phyloP scores from a whole-genome alignment of 1,140 invertebrate species.

The Antheraea mylitta region DNA sequence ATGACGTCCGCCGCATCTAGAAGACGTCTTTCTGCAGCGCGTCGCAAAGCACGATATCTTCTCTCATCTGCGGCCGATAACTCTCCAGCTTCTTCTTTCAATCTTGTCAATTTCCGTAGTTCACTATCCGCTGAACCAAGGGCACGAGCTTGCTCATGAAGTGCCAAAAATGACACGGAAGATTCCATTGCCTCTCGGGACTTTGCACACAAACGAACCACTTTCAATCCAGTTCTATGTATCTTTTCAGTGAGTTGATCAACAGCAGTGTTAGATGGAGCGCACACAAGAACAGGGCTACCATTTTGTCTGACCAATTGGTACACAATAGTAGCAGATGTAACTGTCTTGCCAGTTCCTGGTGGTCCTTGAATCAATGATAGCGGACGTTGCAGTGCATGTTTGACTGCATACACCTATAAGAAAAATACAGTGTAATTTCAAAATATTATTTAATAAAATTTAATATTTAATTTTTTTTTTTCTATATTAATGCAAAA shows the following conservation, averaged over 20 bases:
- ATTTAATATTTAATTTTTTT: not conserved
- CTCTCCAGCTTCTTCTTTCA: conserved; percentile 99
- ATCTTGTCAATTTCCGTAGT: conserved; percentile 95
- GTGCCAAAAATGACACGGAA: conserved; percentile 96
- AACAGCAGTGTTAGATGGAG: conserved; percentile 99
- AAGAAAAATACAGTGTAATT: conserved; percentile 17
- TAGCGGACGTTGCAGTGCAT: conserved; percentile 97
- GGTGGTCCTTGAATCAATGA: conserved; percentile 97
- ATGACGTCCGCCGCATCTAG: conserved; percentile 98
- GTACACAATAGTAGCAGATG: conserved; percentile 99
- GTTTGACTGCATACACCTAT: conserved; percentile 98
- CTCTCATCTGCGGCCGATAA: conserved; percentile 96
- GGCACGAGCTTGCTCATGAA: conserved; percentile 98
- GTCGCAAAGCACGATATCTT: conserved; percentile 94
- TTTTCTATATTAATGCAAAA: no score
- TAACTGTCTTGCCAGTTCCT: conserved; percentile 99
- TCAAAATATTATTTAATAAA: not conserved
- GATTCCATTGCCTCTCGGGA: conserved; percentile 99
- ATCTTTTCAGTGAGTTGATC: conserved; percentile 99
- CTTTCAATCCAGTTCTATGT: conserved; percentile 97
- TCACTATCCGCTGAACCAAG: conserved; percentile 93
- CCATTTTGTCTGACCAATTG: conserved; percentile 97
- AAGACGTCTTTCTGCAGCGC: conserved; percentile 94
- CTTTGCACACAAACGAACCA: conserved; percentile 98
- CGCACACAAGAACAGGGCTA: conserved; percentile 98